Evolutionary conservation across 1,140 invertebrate species (phyloP).

Genomic region (Aphelinus atriplicis): DNA sequence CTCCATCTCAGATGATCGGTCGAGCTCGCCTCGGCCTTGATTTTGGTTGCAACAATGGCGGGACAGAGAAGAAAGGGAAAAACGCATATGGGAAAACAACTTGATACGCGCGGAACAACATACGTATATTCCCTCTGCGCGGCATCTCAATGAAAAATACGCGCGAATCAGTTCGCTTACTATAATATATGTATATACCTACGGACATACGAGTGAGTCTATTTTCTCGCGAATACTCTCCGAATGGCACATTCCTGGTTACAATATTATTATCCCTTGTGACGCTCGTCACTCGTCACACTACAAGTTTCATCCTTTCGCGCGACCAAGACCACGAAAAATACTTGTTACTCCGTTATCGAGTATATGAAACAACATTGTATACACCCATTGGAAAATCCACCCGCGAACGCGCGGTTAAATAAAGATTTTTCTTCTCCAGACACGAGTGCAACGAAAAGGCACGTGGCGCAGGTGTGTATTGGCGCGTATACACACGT

Average conservation of each 20-base stretch:
- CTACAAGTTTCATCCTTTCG: no score
- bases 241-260: conserved; percentile 40
- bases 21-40: not conserved
- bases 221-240: conserved; percentile 29
- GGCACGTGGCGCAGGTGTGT: not conserved
- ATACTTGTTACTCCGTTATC: no score
- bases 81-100: no score
- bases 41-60: conserved; percentile 1
- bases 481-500: not conserved
- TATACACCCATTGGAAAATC: no score
- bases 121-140: conserved; percentile 13
- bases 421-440: no score
- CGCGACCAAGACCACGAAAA: no score
- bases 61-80: not conserved
- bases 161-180: conserved; percentile 9
- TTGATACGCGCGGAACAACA: not conserved
- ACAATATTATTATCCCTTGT: not conserved
- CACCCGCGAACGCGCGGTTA: no score
- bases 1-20: no score
- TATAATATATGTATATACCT: no score
- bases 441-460: no score
- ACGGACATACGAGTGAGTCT: conserved; percentile 14
- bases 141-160: conserved; percentile 29
- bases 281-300: no score
- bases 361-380: no score